Base-by-base conservation (phyloP, 1,140 invertebrate genomes). In the Nixonia krombeini region DNA sequence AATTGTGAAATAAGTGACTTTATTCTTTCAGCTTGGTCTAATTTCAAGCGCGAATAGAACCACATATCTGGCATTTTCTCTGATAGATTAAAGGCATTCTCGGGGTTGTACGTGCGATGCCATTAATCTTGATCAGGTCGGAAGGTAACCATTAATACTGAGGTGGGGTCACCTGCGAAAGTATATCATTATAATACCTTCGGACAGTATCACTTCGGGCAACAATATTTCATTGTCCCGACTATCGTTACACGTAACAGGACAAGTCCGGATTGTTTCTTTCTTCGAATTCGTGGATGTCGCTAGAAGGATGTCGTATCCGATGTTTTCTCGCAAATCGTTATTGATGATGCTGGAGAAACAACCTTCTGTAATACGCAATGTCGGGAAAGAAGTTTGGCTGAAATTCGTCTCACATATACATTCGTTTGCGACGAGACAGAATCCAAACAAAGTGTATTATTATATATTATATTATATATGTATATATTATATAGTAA, bases 61-160 rank as follows among this genome's bases (percentile, higher is more conserved):
- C n/a, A n/a, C n/a, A n/a, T n/a, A n/a, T n/a, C n/a, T n/a, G n/a
- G n/a, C n/a, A n/a, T n/a, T n/a, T n/a, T n/a, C n/a, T n/a, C n/a
- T n/a, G n/a, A n/a, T n/a, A n/a, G n/a, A n/a, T n/a, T n/a, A n/a
- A n/a, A n/a, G n/a, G n/a, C n/a, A n/a, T n/a, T n/a, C n/a, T n/a
- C n/a, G n/a, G n/a, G n/a, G n/a, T n/a, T n/a, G n/a, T n/a, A n/a
- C n/a, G n/a, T 38, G 28, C 41, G 25, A 44, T 53, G 50, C 73
- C 66, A 76, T 79, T 75, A 76, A 78, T 78, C 72, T 78, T 66
- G 42, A 55, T 77, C 37, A 50, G 47, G 53, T 70, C 37, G 57
- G 33, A 47, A 46, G 62, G 49, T 58, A 55, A 47, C 55, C 69
- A 75, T 80, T 80, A 76, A 75, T 75, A 78, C 74, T 44, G 47